Conservation (phyloP, 2,113 vertebrate species). For the Centrocercus urophasianus region DNA sequence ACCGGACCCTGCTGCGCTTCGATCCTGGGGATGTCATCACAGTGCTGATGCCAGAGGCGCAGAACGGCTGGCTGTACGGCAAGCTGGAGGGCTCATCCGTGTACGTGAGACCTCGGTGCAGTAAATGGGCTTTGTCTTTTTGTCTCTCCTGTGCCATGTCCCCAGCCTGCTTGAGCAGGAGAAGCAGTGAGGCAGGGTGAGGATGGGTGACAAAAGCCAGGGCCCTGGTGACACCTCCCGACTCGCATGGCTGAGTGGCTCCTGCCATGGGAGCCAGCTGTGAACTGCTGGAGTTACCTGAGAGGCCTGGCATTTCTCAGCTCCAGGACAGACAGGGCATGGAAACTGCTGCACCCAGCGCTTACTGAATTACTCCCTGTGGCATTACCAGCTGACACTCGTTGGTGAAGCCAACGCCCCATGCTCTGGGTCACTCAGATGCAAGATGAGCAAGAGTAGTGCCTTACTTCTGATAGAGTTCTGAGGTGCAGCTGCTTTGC, state of each 20-base stretch:
- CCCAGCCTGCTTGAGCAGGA: background rate
- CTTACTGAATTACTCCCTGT: constrained; percentile 3
- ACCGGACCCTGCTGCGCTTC: constrained; percentile 88
- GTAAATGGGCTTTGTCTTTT: background rate
- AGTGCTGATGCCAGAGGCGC: constrained; percentile 80
- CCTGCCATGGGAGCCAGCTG: background rate
- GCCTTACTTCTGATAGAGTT: fast-evolving
- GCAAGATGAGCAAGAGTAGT: background rate
- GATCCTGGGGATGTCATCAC: constrained; percentile 80
- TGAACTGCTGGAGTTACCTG: constrained; percentile 27
- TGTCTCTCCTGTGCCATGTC: background rate
- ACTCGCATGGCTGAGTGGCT: background rate
- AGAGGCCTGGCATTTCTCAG: constrained; percentile 17
- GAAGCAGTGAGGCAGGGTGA: background rate
- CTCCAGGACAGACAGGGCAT: background rate
- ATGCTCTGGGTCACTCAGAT: background rate
- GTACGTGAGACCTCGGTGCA: constrained; percentile 70
- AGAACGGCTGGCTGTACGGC: constrained; percentile 94
- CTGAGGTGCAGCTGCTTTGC: background rate
- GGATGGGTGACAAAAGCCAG: background rate
- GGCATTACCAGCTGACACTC: background rate
- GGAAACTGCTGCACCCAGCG: constrained; percentile 24
- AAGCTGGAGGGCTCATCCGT: constrained; percentile 79
- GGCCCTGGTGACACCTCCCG: background rate
- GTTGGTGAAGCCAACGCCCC: background rate